Evolutionary conservation across 1,140 invertebrate species (phyloP), one percentile per base, ranked within the genome.

Genomic region (Scylla paramamosain): DNA sequence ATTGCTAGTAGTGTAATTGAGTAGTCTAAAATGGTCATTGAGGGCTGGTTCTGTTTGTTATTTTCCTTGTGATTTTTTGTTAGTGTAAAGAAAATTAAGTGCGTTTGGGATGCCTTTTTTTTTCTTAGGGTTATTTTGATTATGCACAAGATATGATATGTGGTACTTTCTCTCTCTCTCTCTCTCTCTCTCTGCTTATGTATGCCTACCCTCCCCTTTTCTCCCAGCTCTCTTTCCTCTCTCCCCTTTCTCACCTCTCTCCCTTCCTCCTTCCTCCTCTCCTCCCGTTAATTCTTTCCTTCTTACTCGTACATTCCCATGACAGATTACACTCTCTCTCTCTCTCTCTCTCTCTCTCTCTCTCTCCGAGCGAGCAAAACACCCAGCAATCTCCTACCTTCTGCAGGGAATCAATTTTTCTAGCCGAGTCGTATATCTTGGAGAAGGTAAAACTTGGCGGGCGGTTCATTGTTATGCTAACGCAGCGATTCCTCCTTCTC

Each of bases 401-500:
- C 52, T 20, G 52, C 52, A 59, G 83, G 77, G 32, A 92, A 83
- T 83, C 91, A 92, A 92, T 92, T 92, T 92, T 92, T 92, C 91
- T 83, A 82, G 45, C 91, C 91, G 29, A 92, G 67, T 92, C 31
- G 77, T 92, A 82, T 92, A 59, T 92, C 91, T 92, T 83, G 28
- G 67, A 92, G 77, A 25, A 31, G 83, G 91, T 92, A 92, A 92
- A 92, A 92, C 28, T 92, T 83, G 67, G 91, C n/a, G 91, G 59
- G 52, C 20, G 91, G 29, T 92, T 92, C 91, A 92, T 92, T 92
- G 91, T 92, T 77, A 92, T 92, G 91, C 77, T 92, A 92, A 92
- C 77, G 59, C 52, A 82, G 77, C 28, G 31, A 31, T 10, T 14
- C n/a, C 20, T 0, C 10, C 46, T 12, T 29, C 52, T 48, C 25